Evolutionary conservation across 2,113 vertebrate species (phyloP), one percentile per base, ranked within the genome.

Genomic region (Cepphus grylle): DNA sequence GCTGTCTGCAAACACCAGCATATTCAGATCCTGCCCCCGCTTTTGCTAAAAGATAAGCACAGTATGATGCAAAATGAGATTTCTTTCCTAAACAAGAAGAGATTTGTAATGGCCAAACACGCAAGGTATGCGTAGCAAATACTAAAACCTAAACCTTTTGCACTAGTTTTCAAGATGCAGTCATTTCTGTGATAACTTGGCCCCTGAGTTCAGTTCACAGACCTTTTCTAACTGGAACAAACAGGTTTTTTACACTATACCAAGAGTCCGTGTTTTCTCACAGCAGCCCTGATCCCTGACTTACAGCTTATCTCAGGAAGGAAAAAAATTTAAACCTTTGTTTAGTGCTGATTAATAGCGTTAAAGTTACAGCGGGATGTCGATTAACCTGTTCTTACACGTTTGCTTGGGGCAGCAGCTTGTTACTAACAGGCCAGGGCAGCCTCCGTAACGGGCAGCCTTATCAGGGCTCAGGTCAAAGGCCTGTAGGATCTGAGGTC

Each of bases 21-120:
- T 43, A 62, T 38, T 85, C 45, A 56, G 42, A 62, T 74, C 27
- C 66, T 94, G 86, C 40, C 62, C 73, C 86, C 10, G 3, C 59
- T 90, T 88, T 70, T 86, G 85, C 89, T 88, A 42, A 80, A 80
- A 96, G 87, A 90, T 94, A 95, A 96, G 71, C 26, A 47, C 32
- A 22, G 29, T 52, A 78, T 82, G 55, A 62, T 70, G 81, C 81
- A 95, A 97, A 94, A 96, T 70, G 58, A 82, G 78, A 87, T 80
- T 93, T 94, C 66, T 83, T 93, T 90, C 55, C 63, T 78, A 88
- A 94, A 94, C 50, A 85, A 82, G 61, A 52, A 29, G 58, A 94
- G 81, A 88, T 96, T 88, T 87, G 65, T 73, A 93, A 82, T 26
- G 50, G 78, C 55, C 85, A 88, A 85, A 63, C 45, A 82, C 32